phyloP scores from a whole-genome alignment of 2,113 vertebrate genomes.

The Telmatochromis sp. region DNA sequence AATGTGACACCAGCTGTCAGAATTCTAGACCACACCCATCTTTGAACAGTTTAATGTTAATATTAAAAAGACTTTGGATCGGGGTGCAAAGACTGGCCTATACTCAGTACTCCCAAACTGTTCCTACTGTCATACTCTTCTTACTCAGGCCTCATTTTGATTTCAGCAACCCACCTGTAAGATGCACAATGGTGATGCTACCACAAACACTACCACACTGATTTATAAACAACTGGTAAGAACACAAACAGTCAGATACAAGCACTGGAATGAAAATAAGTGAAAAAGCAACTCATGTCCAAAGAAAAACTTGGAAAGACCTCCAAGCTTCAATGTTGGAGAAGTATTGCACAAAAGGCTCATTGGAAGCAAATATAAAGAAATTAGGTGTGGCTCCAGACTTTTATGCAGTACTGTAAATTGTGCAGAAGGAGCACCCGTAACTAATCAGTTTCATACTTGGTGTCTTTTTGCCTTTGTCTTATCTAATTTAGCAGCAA shows the following conservation, averaged over 20 bases:
- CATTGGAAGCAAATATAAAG: background rate
- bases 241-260: background rate
- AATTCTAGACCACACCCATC: background rate
- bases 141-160: background rate
- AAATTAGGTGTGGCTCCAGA: background rate
- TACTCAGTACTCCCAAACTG: background rate
- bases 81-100: background rate
- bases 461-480: background rate
- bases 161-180: background rate
- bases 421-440: background rate
- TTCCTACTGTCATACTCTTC: background rate
- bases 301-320: background rate
- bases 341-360: background rate
- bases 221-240: rapidly evolving
- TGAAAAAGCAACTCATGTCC: background rate
- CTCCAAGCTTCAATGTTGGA: background rate
- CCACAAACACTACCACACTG: background rate
- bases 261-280: background rate
- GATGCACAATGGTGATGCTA: background rate
- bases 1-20: background rate
- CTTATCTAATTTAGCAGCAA: background rate
- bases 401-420: background rate
- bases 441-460: background rate
- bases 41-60: background rate
- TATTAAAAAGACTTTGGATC: background rate